Percentiles rank a stretch among this genome's conserved stretches.
These are phyloP conservation scores for Pissodes strobi DNA, from an alignment of 1,140 invertebrate species.

Conservation along the genomic window DNA sequence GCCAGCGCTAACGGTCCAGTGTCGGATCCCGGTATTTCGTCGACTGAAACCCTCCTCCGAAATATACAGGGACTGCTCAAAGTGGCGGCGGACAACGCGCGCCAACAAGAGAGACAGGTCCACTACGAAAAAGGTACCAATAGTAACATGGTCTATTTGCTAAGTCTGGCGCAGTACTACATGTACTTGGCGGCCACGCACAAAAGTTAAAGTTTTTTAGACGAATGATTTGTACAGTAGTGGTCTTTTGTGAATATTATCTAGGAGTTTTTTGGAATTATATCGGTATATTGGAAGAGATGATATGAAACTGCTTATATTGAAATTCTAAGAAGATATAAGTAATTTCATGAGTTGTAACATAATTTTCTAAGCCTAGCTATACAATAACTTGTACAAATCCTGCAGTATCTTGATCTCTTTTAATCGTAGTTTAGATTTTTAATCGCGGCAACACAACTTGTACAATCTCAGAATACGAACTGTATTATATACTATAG, in stretches of 20 bases:
- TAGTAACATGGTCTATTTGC: slow-evolving; percentile 57
- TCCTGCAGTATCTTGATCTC: slow-evolving; percentile 25
- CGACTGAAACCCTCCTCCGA: slow-evolving; percentile 88
- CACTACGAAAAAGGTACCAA: slow-evolving; percentile 93
- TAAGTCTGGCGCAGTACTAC: slow-evolving; percentile 55
- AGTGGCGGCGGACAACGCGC: slow-evolving; percentile 92
- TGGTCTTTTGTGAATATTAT: neutral
- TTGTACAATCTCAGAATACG: slow-evolving; percentile 14
- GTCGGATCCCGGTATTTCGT: slow-evolving; percentile 66
- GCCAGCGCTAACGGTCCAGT: slow-evolving; percentile 56
- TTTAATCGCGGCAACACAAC: neutral
- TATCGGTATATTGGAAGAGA: neutral
- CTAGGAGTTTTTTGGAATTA: neutral
- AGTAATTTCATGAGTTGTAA: neutral
- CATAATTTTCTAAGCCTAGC: neutral
- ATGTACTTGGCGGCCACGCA: slow-evolving; percentile 56
- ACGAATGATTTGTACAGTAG: neutral
- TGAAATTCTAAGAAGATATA: neutral
- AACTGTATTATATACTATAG: slow-evolving; percentile 15
- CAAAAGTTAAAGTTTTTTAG: slow-evolving; percentile 46
- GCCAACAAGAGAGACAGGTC: slow-evolving; percentile 92
- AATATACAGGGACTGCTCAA: slow-evolving; percentile 95
- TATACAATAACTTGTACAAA: slow-evolving; percentile 8
- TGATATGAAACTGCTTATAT: neutral
- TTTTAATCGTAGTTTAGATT: slow-evolving; percentile 16